phyloP scores from a whole-genome alignment of 2,797 vertebrate species.

The Manis pentadactyla region DNA sequence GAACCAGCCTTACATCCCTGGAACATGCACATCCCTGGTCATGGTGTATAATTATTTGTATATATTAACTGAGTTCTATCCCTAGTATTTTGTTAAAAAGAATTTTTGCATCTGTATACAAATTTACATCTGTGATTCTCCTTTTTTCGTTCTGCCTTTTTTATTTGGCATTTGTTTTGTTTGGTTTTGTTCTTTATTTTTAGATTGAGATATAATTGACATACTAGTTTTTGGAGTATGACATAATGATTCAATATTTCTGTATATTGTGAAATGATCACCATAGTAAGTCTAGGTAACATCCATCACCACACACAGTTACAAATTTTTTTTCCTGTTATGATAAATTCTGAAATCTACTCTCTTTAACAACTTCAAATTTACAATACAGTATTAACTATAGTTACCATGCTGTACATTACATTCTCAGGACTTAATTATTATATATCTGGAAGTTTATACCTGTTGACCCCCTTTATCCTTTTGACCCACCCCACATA shows the following conservation, averaged over 20 bases:
- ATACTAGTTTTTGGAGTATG: not conserved
- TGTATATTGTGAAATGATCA: not conserved
- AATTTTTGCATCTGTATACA: not conserved
- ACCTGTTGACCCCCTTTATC: not conserved
- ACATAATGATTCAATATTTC: not conserved
- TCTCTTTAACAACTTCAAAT: not conserved
- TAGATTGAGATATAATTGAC: not conserved
- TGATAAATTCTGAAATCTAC: not conserved
- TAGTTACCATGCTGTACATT: not conserved
- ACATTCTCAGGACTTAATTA: not conserved
- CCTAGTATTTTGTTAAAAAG: not conserved
- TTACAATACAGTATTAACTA: not conserved
- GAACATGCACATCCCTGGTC: not conserved
- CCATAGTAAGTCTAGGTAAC: not conserved
- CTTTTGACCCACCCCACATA: not conserved
- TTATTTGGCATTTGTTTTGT: not conserved
- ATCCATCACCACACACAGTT: not conserved
- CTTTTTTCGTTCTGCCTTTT: not conserved
- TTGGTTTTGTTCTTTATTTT: not conserved
- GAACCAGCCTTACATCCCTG: not conserved
- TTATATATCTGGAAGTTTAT: not conserved
- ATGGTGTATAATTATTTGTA: not conserved
- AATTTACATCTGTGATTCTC: not conserved
- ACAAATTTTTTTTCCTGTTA: not conserved
- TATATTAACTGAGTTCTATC: not conserved